These are phyloP conservation scores for Phoxinus dragarum DNA, from an alignment of 2,797 vertebrate genomes.

Conservation along the genomic window DNA sequence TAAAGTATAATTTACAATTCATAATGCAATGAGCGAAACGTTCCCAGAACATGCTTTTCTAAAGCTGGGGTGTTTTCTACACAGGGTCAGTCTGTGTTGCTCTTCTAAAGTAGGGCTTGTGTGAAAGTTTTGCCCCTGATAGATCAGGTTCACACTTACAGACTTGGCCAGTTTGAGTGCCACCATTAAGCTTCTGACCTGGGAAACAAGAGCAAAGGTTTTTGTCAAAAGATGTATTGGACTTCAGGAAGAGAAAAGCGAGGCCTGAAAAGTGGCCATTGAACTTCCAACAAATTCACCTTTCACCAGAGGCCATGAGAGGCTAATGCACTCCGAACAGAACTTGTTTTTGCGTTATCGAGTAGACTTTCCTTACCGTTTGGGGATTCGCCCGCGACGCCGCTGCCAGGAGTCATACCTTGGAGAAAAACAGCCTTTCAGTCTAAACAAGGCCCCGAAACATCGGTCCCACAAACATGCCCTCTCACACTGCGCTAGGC, in stretches of 20 bases:
- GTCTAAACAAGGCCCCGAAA: constrained; percentile 47
- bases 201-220: constrained; percentile 53
- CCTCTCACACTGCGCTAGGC: constrained; percentile 10
- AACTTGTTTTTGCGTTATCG: constrained; percentile 51
- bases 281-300: constrained; percentile 52
- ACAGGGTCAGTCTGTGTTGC: constrained; percentile 9
- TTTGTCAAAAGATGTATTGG: constrained; percentile 53
- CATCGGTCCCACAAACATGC: background rate
- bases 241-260: constrained; percentile 30
- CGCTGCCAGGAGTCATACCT: constrained; percentile 62
- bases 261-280: constrained; percentile 37
- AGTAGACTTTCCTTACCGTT: constrained; percentile 61
- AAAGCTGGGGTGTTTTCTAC: background rate
- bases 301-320: constrained; percentile 59
- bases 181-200: constrained; percentile 65
- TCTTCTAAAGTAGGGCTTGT: constrained; percentile 33
- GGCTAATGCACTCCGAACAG: constrained; percentile 52
- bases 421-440: constrained; percentile 58
- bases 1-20: no score
- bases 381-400: constrained; percentile 53
- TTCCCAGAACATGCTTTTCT: no score
- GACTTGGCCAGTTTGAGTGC: constrained; percentile 52
- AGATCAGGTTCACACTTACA: constrained; percentile 54
- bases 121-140: constrained; percentile 37
- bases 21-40: background rate